Conservation (phyloP, 2,797 vertebrate genomes). For the Anguilla pacifica region DNA sequence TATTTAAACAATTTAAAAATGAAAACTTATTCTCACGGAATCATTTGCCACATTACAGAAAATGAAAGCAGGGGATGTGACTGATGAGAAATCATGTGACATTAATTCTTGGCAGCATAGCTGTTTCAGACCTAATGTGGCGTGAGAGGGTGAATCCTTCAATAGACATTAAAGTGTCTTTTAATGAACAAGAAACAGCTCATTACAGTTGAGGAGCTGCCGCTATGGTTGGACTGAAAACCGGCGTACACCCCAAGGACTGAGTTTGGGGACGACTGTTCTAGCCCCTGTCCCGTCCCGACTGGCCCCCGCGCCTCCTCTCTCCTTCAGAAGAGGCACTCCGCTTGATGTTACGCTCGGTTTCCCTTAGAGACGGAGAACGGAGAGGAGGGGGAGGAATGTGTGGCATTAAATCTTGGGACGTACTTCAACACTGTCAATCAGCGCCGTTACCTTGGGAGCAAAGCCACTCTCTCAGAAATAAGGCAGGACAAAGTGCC, state of each 20-base stretch:
- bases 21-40: neutral
- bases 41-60: neutral
- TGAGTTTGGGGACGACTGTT: neutral
- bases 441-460: neutral
- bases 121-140: neutral
- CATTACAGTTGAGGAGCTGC: neutral
- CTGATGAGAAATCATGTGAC: neutral
- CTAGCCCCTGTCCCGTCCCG: neutral
- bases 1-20: neutral
- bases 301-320: neutral
- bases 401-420: neutral
- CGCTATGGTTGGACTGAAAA: neutral
- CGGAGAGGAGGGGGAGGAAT: neutral
- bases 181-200: constrained; percentile 1
- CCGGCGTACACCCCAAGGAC: neutral
- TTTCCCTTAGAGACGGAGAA: neutral
- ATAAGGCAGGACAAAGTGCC: neutral
- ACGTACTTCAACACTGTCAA: neutral
- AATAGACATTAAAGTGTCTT: neutral
- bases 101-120: neutral
- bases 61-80: neutral
- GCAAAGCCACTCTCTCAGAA: neutral
- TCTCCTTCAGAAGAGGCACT: neutral
- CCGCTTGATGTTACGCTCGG: neutral
- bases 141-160: neutral